Base-by-base conservation (phyloP, 2,888 invertebrate species). In the Perizoma affinitatum region DNA sequence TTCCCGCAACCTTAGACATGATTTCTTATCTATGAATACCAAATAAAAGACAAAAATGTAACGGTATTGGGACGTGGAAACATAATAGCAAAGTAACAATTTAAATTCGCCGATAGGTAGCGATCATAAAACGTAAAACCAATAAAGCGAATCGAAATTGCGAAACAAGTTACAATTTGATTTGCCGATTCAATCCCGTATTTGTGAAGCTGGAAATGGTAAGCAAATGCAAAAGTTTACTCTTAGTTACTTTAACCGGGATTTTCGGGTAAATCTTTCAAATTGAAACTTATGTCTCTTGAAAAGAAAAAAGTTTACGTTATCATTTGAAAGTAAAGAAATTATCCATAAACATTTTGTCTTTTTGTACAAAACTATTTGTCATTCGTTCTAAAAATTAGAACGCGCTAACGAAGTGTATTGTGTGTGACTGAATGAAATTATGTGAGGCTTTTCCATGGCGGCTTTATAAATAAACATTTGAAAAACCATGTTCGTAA, bases 81-180 rank as follows among this genome's bases (percentile, higher is more conserved):
- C 48, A 49, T 58, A 53, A 63, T 55, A 58, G 54, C 44, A 22
- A 63, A 58, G 55, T 46, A 44, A 55, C 55, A 66, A 72, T 75
- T 74, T 59, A 57, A 69, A 83, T 88, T 86, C 82, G 82, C 71
- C 83, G 84, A 88, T 76, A 56, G 53, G 56, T 61, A 73, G 68
- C 64, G 75, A 69, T 75, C 79, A 80, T 86, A 85, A 86, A 86
- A 84, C 68, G 64, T 67, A 79, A 84, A 84, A 81, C 72, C 79
- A 82, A 88, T 87, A 88, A 87, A 80, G 75, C 66, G 65, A 75
- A 85, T 80, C 75, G 81, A 82, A 82, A 79, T 90, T 88, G 78
- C 76, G 83, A 84, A 90, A 88, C 80, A 72, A 73, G 71, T 72
- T 75, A 64, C 72, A 74, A 83, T 86, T 87, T 79, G 82, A 84